phyloP scores from a whole-genome alignment of 2,888 invertebrate species.

The Ophraella communa region DNA sequence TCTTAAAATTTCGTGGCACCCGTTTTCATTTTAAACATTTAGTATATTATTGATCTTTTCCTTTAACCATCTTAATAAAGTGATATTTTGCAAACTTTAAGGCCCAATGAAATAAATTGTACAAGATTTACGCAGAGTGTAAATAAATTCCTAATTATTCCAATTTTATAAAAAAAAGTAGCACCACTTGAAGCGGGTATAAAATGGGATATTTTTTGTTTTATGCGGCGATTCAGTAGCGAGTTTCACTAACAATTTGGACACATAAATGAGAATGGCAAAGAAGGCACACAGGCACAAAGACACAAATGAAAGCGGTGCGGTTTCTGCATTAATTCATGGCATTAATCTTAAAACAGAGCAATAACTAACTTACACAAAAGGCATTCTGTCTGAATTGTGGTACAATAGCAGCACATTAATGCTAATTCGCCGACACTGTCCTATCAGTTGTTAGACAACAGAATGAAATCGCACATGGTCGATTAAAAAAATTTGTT shows the following conservation, averaged over 20 bases:
- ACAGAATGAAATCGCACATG: constrained; percentile 27
- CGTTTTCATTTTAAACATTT: no score
- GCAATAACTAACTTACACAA: constrained; percentile 44
- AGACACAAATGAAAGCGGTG: constrained; percentile 39
- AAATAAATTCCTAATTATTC: no score
- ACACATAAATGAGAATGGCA: constrained; percentile 33
- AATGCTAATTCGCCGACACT: constrained; percentile 44
- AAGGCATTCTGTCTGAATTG: constrained; percentile 43
- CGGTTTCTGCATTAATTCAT: constrained; percentile 46
- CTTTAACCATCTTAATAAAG: no score
- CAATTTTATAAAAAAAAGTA: no score
- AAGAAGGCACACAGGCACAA: constrained; percentile 14
- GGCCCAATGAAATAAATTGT: no score
- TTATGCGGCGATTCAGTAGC: constrained; percentile 9
- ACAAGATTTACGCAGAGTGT: no score
- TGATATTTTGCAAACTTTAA: no score
- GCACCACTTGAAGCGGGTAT: no score
- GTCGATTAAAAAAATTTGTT: constrained; percentile 10
- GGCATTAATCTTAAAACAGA: constrained; percentile 43
- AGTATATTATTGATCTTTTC: no score
- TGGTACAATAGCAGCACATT: constrained; percentile 42
- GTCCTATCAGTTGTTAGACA: constrained; percentile 34
- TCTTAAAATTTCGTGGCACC: no score
- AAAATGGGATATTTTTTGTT: background rate
- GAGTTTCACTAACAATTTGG: constrained; percentile 28